phyloP scores from a whole-genome alignment of 2,888 invertebrate genomes.

The Rhingia campestris region DNA sequence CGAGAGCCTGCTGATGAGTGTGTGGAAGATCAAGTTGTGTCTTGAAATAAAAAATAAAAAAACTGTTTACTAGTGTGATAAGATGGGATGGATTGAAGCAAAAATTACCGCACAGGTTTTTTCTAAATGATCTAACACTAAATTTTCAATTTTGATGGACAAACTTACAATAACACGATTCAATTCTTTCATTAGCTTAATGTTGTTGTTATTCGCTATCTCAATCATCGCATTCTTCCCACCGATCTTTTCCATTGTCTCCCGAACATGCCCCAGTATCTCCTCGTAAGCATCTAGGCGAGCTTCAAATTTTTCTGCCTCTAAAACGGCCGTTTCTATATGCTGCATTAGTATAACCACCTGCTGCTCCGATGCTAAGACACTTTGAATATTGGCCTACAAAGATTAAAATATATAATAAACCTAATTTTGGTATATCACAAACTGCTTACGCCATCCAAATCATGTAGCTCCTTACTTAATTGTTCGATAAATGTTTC shows the following conservation, averaged over 20 bases:
- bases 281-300: conserved; percentile 91
- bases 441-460: conserved; percentile 88
- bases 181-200: conserved; percentile 90
- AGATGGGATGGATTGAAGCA: too few relatives aligned
- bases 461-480: conserved; percentile 91
- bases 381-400: conserved; percentile 93
- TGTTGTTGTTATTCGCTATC: conserved; percentile 93
- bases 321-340: conserved; percentile 89
- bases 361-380: conserved; percentile 93
- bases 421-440: not conserved
- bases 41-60: conserved; percentile 80
- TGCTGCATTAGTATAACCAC: conserved; percentile 90
- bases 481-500: conserved; percentile 90
- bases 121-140: not conserved
- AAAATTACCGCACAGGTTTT: not conserved
- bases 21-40: conserved; percentile 88
- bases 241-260: conserved; percentile 95
- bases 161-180: conserved; percentile 89
- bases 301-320: conserved; percentile 88
- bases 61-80: too few relatives aligned
- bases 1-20: conserved; percentile 87
- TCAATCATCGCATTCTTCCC: conserved; percentile 94
- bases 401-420: conserved; percentile 1
- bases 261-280: conserved; percentile 91
- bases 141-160: not conserved